phyloP scores from a whole-genome alignment of 2,888 invertebrate genomes.

The Stictocephala bisonia region DNA sequence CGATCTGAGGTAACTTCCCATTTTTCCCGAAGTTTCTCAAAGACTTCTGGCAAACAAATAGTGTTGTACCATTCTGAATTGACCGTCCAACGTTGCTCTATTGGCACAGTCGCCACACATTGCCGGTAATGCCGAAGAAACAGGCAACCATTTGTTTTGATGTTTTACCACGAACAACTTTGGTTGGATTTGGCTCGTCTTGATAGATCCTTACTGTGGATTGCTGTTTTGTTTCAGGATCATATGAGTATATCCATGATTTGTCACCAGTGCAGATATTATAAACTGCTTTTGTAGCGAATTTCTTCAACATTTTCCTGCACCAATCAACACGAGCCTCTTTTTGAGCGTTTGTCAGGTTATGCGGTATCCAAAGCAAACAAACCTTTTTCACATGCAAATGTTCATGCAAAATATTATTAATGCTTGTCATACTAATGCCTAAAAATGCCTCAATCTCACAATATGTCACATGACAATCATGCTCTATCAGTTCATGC shows the following conservation, averaged over 20 bases:
- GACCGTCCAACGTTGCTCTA: conserved; percentile 4
- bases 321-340: conserved; percentile 28
- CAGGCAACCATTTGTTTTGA: conserved; percentile 30
- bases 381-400: conserved; percentile 37
- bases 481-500: conserved; percentile 16
- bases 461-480: conserved; percentile 36
- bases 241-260: conserved; percentile 33
- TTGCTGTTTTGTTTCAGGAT: conserved; percentile 37
- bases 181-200: conserved; percentile 42
- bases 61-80: conserved; percentile 20
- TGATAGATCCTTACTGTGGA: conserved; percentile 29
- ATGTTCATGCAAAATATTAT: conserved; percentile 38
- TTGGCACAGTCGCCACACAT: neutral
- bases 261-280: conserved; percentile 35
- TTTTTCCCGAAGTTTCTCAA: conserved; percentile 3
- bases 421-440: conserved; percentile 14
- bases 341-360: conserved; percentile 38
- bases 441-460: conserved; percentile 34
- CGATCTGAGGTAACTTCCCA: neutral
- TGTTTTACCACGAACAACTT: conserved; percentile 38
- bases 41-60: conserved; percentile 36
- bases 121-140: conserved; percentile 6
- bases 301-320: conserved; percentile 31
- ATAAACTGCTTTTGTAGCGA: conserved; percentile 35
- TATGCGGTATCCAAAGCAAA: conserved; percentile 30